A percentile compares a stretch with the other conserved stretches of the same genome.
These are phyloP conservation scores for Propsilocerus akamusi DNA, from an alignment of 1,140 invertebrate genomes.

Conservation along the genomic window DNA sequence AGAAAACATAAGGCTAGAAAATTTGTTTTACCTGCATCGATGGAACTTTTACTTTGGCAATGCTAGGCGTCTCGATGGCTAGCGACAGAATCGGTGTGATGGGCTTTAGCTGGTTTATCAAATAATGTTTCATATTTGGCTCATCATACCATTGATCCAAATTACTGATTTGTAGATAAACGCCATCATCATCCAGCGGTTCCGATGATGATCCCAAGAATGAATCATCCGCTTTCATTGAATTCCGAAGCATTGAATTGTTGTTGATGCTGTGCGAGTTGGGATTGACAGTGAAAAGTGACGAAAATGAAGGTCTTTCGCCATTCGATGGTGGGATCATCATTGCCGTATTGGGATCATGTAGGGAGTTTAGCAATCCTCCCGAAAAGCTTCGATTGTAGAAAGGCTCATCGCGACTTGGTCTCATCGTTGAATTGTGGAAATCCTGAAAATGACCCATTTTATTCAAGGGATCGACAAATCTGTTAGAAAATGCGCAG, in stretches of 20 bases:
- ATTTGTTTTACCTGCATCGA: conserved; percentile 18
- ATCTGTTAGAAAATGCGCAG: not conserved
- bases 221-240: not conserved
- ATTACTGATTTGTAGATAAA: conserved; percentile 23
- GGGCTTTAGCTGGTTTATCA: conserved; percentile 20
- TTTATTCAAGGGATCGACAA: too few species aligned
- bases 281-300: too few species aligned
- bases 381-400: not conserved
- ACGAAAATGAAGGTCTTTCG: not conserved
- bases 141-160: conserved; percentile 22
- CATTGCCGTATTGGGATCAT: not conserved
- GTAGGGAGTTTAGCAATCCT: too few species aligned
- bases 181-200: conserved; percentile 1
- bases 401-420: not conserved
- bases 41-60: conserved; percentile 21
- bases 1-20: not conserved
- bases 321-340: not conserved
- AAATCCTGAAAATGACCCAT: too few species aligned
- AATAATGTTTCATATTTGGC: conserved; percentile 14
- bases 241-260: not conserved
- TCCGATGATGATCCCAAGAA: not conserved
- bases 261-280: not conserved
- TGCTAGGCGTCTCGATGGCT: conserved; percentile 18
- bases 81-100: conserved; percentile 21
- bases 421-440: not conserved